Evolutionary conservation across 2,888 invertebrate genomes (phyloP).

Genomic region (Xanthia togata): DNA sequence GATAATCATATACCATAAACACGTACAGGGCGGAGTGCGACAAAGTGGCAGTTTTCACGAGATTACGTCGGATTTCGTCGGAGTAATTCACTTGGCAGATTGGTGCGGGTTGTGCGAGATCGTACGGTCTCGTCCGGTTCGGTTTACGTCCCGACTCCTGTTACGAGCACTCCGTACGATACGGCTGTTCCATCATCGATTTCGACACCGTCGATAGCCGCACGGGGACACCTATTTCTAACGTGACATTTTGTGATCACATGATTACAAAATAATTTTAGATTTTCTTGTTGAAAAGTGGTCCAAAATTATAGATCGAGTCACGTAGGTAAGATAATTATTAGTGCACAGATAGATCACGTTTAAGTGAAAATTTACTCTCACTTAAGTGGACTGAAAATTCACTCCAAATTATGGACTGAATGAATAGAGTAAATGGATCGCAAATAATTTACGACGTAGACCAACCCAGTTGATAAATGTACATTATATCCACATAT

Average conservation of each 20-base stretch:
- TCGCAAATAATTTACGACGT: neutral
- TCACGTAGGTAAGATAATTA: neutral
- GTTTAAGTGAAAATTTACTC: too few relatives aligned
- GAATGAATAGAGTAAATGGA: neutral
- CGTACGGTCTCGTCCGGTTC: constrained; percentile 63
- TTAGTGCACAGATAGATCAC: neutral
- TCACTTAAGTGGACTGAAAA: neutral
- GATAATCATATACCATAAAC: constrained; percentile 56
- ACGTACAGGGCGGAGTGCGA: constrained; percentile 39
- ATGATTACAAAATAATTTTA: too few relatives aligned
- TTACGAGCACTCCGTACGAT: constrained; percentile 65
- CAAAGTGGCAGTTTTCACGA: constrained; percentile 68
- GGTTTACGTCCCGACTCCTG: constrained; percentile 64
- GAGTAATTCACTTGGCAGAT: constrained; percentile 74
- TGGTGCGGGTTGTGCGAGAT: constrained; percentile 61
- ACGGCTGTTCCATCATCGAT: constrained; percentile 65
- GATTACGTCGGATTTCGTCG: constrained; percentile 69
- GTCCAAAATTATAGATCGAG: too few relatives aligned
- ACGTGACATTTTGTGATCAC: constrained; percentile 20
- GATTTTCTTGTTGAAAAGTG: too few relatives aligned
- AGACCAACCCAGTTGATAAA: neutral
- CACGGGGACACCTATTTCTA: constrained; percentile 39
- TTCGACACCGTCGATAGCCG: constrained; percentile 53
- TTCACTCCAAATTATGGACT: neutral
- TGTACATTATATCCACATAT: constrained; percentile 20